Conservation (phyloP, 1,140 invertebrate species). For the Coenobita brevimanus region DNA sequence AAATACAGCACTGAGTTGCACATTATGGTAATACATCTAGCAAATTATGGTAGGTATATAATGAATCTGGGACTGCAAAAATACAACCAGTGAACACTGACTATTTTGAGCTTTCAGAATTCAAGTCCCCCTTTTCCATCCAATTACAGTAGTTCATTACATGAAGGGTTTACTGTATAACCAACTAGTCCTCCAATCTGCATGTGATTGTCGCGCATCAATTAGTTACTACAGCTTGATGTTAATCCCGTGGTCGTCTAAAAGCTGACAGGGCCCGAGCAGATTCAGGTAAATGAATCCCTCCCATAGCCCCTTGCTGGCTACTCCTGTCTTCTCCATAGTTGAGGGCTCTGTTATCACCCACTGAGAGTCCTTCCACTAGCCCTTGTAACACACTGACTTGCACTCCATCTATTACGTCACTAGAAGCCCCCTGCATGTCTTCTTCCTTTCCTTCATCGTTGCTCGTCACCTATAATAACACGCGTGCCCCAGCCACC, state of each 20-base stretch:
- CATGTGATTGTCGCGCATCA: too few species aligned
- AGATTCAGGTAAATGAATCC: slow-evolving; percentile 37
- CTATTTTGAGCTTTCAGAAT: too few species aligned
- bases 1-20: too few species aligned
- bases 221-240: too few species aligned
- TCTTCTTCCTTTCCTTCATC: slow-evolving; percentile 69
- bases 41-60: too few species aligned
- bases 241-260: slow-evolving; percentile 40
- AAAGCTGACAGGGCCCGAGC: slow-evolving; percentile 43
- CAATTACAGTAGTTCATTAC: too few species aligned
- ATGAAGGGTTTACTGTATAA: background rate
- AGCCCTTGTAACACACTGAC: slow-evolving; percentile 66
- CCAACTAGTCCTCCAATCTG: background rate
- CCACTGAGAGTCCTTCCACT: slow-evolving; percentile 62
- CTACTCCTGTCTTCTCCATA: slow-evolving; percentile 9
- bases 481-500: slow-evolving; percentile 34
- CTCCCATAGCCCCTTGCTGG: slow-evolving; percentile 39
- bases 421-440: slow-evolving; percentile 59
- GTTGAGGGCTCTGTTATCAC: slow-evolving; percentile 39
- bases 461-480: slow-evolving; percentile 68
- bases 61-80: too few species aligned
- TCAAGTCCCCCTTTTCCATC: too few species aligned
- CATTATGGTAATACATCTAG: too few species aligned
- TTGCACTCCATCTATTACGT: slow-evolving; percentile 57
- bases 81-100: too few species aligned